Base-by-base conservation (phyloP, 2,888 invertebrate species). In the Philaethria dido region DNA sequence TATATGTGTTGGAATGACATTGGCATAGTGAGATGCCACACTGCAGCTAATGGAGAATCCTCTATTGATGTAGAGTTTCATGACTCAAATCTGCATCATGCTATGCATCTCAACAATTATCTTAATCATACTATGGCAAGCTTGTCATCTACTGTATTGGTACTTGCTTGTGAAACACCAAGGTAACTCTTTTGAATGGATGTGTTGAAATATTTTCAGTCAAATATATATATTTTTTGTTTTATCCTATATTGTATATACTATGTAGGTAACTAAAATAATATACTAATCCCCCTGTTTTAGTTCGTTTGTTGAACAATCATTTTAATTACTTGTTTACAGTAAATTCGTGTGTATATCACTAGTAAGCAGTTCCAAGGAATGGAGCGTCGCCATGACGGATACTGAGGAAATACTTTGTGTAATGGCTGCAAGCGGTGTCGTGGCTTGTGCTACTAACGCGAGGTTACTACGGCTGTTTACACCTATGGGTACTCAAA, bases 31-130 rank as follows among this genome's bases (percentile, higher is more conserved):
- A 94, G 96, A 9, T 96, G 96, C 76, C 97, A 97, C 80, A 94
- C 95, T 0, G 94, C 93, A 0, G 96, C 96, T 72, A 87, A 86
- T 45, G 95, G 95, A 0, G 96, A 96, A 52, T 96, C 96, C 64
- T 95, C 95, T 0, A 97, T 99, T 62, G 98, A 99, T 83, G 96
- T 99, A 0, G 98, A 99, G 85, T 99, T 99, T 86, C 99, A 99
- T 78, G 98, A 99, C 87, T 94, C 96, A 0, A 94, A 95, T 60
- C 92, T 97, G 13, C 98, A 99, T 83, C 98, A 98, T 80, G 95
- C 97, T 22, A 95, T 99, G 83, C 97, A 98, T 82, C 93, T 99
- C 73, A 95, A 95, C 77, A 99, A 99, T 90, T 95, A 95, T 79
- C 89, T 95, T 47, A 95, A 95, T 72, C 98, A 98, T 87, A 95